Conservation (phyloP, 2,113 vertebrate species). For the Mesitornis unicolor region DNA sequence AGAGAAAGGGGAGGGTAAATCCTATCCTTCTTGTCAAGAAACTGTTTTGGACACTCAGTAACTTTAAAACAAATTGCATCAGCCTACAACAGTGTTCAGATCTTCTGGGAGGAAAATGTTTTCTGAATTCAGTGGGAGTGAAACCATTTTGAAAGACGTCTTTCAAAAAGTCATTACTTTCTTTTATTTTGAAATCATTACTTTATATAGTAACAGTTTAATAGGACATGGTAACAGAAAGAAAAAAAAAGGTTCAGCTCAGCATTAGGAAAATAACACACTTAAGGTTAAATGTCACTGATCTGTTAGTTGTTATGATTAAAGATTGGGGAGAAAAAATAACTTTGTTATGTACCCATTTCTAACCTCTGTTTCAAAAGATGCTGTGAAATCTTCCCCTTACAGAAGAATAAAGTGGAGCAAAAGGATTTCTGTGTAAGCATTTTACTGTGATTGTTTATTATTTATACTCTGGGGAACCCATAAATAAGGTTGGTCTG, state of each 20-base stretch:
- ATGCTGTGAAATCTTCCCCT: background rate
- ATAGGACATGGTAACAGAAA: background rate
- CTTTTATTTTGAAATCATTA: conserved; percentile 23
- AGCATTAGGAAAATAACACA: conserved; percentile 21
- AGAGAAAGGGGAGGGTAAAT: background rate
- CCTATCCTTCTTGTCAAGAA: background rate
- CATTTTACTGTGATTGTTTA: background rate
- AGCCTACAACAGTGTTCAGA: background rate
- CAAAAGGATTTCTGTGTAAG: background rate
- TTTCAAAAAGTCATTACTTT: conserved; percentile 25
- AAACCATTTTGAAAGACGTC: conserved; percentile 13
- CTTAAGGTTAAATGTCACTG: conserved; percentile 13
- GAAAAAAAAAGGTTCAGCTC: background rate
- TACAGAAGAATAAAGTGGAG: background rate
- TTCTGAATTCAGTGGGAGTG: conserved; percentile 28
- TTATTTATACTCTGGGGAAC: background rate
- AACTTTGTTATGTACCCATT: background rate
- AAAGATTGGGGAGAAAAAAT: background rate
- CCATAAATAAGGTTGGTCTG: background rate
- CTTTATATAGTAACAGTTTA: conserved; percentile 29
- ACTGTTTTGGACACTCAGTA: background rate
- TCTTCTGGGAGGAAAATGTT: background rate
- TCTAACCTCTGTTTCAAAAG: background rate
- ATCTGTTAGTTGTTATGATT: background rate
- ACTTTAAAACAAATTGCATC: conserved; percentile 40